Percentiles rank a stretch among this genome's conserved stretches.
phyloP scores from a whole-genome alignment of 2,113 vertebrate genomes.

The Tachysurus vachellii region DNA sequence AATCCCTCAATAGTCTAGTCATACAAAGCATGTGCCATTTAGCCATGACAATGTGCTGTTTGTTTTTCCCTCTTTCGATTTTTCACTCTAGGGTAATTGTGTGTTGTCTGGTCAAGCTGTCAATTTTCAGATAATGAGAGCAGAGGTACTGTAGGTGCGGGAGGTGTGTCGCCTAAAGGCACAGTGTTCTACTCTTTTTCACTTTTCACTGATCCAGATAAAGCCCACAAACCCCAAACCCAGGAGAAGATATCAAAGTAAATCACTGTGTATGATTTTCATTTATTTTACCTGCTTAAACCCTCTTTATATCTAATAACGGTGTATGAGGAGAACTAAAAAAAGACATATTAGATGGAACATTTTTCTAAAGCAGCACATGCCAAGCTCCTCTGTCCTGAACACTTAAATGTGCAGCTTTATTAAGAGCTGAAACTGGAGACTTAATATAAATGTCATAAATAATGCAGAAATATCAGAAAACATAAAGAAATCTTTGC shows the following conservation, averaged over 20 bases:
- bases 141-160: slow-evolving; percentile 48
- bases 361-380: neutral
- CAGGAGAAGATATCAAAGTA: neutral
- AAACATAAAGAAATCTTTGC: neutral
- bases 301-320: neutral
- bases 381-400: neutral
- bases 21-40: slow-evolving; percentile 68
- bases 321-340: neutral
- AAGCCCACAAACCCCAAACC: neutral
- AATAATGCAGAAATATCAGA: neutral
- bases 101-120: slow-evolving; percentile 72
- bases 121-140: slow-evolving; percentile 71
- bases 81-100: slow-evolving; percentile 63
- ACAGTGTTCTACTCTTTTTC: neutral
- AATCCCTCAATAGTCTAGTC: slow-evolving; percentile 42
- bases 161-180: slow-evolving; percentile 21
- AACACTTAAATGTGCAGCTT: neutral
- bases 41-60: slow-evolving; percentile 62
- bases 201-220: neutral
- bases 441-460: neutral
- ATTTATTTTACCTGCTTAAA: neutral
- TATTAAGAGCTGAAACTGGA: neutral
- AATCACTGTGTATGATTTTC: neutral
- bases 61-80: slow-evolving; percentile 69
- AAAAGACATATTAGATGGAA: neutral